Conservation (phyloP, 2,888 invertebrate genomes). For the Nemotelus nigrinus region DNA sequence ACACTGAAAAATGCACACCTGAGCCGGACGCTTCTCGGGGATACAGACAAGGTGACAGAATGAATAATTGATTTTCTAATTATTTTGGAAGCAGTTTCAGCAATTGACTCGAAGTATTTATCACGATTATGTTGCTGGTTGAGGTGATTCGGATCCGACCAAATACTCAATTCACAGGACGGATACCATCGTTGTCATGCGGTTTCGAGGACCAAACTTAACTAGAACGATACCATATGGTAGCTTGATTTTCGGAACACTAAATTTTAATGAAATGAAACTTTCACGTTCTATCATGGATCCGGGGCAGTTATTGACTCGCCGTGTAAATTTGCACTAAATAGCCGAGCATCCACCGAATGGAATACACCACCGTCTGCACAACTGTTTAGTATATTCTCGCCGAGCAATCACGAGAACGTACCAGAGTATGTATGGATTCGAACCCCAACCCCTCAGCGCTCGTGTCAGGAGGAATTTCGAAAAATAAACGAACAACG, state of each 20-base stretch:
- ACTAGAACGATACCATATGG: no score
- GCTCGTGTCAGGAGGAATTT: background rate
- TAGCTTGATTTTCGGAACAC: no score
- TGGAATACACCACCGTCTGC: background rate
- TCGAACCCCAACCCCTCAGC: constrained; percentile 23
- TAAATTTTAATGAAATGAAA: no score
- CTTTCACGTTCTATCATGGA: no score
- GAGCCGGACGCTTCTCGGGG: constrained; percentile 8
- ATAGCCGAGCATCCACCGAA: background rate
- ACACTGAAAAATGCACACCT: constrained; percentile 29
- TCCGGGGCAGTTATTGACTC: no score
- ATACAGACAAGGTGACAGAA: background rate
- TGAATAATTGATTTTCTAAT: background rate
- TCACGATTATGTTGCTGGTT: background rate
- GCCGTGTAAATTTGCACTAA: background rate
- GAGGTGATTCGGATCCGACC: background rate
- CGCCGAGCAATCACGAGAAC: background rate
- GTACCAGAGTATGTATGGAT: background rate
- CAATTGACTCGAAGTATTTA: background rate
- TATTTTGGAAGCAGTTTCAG: background rate
- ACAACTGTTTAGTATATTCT: background rate
- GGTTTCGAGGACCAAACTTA: no score
- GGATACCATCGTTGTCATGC: background rate
- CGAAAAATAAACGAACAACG: background rate
- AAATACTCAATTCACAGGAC: constrained; percentile 7